Percentiles rank a stretch among this genome's conserved stretches.
These are phyloP conservation scores for Heptranchias perlo DNA, from an alignment of 2,113 vertebrate genomes.

Conservation along the genomic window DNA sequence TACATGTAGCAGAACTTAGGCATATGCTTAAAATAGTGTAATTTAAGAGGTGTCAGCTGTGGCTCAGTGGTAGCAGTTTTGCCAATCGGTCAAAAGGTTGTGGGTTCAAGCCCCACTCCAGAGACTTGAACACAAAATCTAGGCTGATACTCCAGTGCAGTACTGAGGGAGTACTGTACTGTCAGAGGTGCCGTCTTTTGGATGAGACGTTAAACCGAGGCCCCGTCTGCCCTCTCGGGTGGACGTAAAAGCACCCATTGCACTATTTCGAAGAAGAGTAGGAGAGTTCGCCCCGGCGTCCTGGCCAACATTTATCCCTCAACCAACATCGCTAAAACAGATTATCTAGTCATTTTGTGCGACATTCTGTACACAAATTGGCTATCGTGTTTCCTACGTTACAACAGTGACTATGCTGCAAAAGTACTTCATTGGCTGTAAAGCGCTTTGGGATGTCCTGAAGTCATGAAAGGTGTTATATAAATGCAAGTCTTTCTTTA, in stretches of 20 bases:
- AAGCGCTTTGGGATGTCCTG: neutral
- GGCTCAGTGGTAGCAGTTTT: neutral
- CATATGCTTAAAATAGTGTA: neutral
- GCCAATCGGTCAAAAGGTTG: neutral
- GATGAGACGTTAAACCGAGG: neutral
- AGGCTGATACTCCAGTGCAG: too few species aligned
- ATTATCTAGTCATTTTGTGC: neutral
- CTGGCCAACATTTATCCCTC: neutral
- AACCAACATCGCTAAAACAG: neutral
- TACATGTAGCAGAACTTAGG: neutral
- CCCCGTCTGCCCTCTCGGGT: neutral
- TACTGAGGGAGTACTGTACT: neutral
- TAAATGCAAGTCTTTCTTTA: neutral
- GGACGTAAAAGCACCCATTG: neutral
- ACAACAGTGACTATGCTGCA: neutral
- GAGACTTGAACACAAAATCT: neutral
- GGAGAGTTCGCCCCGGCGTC: neutral
- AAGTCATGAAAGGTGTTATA: neutral
- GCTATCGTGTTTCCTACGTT: neutral
- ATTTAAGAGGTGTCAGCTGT: neutral
- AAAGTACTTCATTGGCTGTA: neutral
- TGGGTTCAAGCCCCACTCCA: neutral
- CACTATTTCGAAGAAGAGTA: neutral
- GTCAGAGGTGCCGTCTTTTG: too few species aligned
- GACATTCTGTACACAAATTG: neutral